phyloP scores from a whole-genome alignment of 2,113 vertebrate species.

The Agelaius phoeniceus region DNA sequence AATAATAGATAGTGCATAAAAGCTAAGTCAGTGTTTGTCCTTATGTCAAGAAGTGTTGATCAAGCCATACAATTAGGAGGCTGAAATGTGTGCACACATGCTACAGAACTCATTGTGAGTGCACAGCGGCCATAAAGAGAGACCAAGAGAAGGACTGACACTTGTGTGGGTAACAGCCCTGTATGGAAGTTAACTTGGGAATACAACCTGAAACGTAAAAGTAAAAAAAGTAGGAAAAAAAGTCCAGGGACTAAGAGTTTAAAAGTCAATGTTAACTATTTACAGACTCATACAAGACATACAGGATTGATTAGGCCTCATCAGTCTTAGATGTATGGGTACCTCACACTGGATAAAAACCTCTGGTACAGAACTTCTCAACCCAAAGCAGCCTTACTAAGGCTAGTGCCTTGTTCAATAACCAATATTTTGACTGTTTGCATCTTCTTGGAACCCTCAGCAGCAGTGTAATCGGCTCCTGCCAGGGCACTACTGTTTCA shows the following conservation, averaged over 20 bases:
- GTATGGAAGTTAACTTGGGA: not conserved
- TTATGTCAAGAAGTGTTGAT: not conserved
- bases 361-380: not conserved
- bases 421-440: not conserved
- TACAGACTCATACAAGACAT: not conserved
- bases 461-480: not conserved
- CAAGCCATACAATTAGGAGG: not conserved
- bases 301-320: not conserved
- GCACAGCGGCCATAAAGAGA: not conserved
- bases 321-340: not conserved
- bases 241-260: not conserved
- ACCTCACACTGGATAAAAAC: not conserved
- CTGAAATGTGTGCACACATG: not conserved
- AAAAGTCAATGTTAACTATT: not conserved
- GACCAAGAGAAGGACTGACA: not conserved
- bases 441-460: not conserved
- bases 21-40: not conserved
- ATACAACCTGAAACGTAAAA: not conserved
- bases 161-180: not conserved
- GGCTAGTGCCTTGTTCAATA: fast-evolving
- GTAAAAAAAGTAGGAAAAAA: not conserved
- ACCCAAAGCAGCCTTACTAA: not conserved
- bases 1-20: not conserved
- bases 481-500: not conserved
- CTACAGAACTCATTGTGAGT: not conserved